These are phyloP conservation scores for Aplodontia rufa DNA, from an alignment of 2,113 vertebrate genomes.

Conservation along the genomic window DNA sequence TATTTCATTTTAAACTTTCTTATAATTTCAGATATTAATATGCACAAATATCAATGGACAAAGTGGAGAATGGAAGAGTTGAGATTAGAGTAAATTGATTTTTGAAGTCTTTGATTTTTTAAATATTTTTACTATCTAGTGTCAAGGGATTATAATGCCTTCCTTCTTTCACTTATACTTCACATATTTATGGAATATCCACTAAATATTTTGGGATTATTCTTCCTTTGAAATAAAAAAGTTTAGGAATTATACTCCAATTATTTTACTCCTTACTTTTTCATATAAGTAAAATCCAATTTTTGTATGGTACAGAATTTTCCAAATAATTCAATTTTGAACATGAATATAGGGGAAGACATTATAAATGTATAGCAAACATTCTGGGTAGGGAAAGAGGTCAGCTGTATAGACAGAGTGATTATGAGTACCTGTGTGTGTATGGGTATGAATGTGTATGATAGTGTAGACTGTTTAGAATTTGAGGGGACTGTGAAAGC, in stretches of 20 bases:
- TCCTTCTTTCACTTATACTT: neutral
- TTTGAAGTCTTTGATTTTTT: neutral
- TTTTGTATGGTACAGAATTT: neutral
- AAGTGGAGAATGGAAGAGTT: neutral
- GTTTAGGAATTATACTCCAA: neutral
- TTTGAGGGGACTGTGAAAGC: neutral
- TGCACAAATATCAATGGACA: neutral
- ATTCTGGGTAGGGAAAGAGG: neutral
- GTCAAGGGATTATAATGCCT: neutral
- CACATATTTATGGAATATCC: neutral
- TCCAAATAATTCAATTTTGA: constrained; percentile 22
- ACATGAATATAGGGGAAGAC: neutral
- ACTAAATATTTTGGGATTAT: neutral
- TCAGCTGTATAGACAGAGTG: neutral
- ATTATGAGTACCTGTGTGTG: neutral
- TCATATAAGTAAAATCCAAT: neutral
- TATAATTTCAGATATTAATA: neutral
- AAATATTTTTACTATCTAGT: neutral
- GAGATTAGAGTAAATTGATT: neutral
- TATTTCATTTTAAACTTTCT: neutral
- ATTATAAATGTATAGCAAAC: neutral
- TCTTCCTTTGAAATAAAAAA: neutral
- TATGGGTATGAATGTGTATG: neutral
- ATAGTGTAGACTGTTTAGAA: neutral
- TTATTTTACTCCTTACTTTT: neutral